phyloP scores from a whole-genome alignment of 2,797 vertebrate genomes.

The Crocodylus rhombifer region DNA sequence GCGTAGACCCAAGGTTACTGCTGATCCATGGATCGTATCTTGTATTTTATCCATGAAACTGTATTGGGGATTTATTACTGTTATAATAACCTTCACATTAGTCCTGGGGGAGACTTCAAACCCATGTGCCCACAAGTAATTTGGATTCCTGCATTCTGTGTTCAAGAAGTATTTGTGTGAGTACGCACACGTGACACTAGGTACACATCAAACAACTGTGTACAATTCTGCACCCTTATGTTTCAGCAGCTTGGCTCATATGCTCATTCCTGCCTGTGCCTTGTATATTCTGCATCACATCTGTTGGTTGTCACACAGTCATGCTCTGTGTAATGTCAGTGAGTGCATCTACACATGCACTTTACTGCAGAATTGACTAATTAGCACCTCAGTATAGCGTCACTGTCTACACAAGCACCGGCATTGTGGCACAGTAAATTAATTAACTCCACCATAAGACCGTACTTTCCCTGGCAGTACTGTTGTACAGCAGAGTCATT shows the following conservation, averaged over 20 bases:
- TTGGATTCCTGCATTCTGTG: too few relatives aligned
- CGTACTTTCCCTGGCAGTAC: too few relatives aligned
- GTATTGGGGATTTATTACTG: background rate
- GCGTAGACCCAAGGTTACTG: background rate
- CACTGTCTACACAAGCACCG: too few relatives aligned
- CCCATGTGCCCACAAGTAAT: background rate
- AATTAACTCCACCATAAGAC: too few relatives aligned
- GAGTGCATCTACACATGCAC: too few relatives aligned
- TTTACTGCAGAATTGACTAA: too few relatives aligned
- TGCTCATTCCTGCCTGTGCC: background rate
- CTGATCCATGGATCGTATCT: background rate
- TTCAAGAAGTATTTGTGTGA: rapidly evolving
- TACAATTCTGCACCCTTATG: background rate
- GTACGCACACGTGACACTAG: background rate
- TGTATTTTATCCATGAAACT: background rate
- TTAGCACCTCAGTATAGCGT: too few relatives aligned
- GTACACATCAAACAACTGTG: background rate
- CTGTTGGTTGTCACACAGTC: background rate
- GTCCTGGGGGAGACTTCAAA: background rate
- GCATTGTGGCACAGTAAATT: too few relatives aligned
- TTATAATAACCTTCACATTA: background rate
- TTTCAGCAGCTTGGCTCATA: background rate
- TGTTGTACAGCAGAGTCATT: too few relatives aligned
- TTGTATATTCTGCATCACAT: background rate
- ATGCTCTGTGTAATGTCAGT: background rate